phyloP scores from a whole-genome alignment of 2,113 vertebrate species.

The Trichechus manatus region DNA sequence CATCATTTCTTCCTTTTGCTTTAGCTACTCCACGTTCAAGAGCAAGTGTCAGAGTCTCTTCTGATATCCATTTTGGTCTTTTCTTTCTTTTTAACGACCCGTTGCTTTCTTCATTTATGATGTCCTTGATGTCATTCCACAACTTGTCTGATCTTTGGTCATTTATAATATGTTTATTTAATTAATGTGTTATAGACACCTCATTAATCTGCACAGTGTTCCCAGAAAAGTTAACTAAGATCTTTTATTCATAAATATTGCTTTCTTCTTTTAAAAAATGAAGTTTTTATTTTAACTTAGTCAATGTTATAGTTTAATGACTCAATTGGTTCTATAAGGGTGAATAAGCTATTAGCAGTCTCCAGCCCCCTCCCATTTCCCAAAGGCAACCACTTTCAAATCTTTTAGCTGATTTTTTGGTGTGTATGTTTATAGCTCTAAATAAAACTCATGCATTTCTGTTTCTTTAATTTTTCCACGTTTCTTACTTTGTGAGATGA shows the following conservation, averaged over 20 bases:
- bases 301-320: background rate
- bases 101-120: too few species aligned
- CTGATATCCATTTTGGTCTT: too few species aligned
- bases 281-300: too few species aligned
- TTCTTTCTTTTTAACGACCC: too few species aligned
- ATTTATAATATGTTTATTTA: too few species aligned
- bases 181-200: background rate
- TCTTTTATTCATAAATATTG: background rate
- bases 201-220: conserved; percentile 26
- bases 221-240: conserved; percentile 30
- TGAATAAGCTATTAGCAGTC: background rate
- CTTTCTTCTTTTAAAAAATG: background rate
- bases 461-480: background rate
- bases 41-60: too few species aligned
- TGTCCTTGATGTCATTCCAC: too few species aligned
- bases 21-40: too few species aligned
- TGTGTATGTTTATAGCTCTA: background rate
- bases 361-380: background rate
- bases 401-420: background rate
- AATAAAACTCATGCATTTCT: background rate
- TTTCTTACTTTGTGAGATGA: background rate
- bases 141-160: too few species aligned
- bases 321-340: background rate
- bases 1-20: too few species aligned
- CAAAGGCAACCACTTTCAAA: background rate